phyloP scores from a whole-genome alignment of 2,888 invertebrate genomes.

The Drosophila leonis region DNA sequence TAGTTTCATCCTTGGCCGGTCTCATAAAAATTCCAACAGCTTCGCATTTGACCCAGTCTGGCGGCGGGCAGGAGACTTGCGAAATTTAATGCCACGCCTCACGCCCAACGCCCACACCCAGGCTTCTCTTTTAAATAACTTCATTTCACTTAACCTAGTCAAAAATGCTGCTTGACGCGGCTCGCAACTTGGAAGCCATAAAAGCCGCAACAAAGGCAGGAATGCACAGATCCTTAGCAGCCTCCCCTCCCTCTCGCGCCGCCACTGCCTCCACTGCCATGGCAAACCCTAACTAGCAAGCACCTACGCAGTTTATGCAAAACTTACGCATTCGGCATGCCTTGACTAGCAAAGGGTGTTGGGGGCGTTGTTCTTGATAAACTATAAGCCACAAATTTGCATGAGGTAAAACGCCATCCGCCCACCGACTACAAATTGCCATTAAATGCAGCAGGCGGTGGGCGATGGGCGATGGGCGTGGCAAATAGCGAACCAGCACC shows the following conservation, averaged over 20 bases:
- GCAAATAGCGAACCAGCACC: constrained; percentile 10
- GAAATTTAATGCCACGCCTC: constrained; percentile 11
- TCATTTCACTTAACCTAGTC: constrained; percentile 49
- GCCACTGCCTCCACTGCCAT: background rate
- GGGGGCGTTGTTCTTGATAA: constrained; percentile 64
- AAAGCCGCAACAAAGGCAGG: constrained; percentile 65
- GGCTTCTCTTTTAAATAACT: constrained; percentile 34
- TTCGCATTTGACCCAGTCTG: background rate
- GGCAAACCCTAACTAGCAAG: constrained; percentile 14
- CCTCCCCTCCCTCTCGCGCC: background rate
- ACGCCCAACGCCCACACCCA: background rate
- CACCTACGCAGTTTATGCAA: constrained; percentile 71
- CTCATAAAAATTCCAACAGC: constrained; percentile 10
- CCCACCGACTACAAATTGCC: constrained; percentile 79
- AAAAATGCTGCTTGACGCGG: constrained; percentile 51
- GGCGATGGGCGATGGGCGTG: constrained; percentile 54
- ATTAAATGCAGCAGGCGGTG: constrained; percentile 72
- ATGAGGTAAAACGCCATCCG: constrained; percentile 50
- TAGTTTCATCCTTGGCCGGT: constrained; percentile 4
- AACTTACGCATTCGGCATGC: constrained; percentile 72
- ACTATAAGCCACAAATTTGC: constrained; percentile 81
- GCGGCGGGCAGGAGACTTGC: background rate
- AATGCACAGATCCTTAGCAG: constrained; percentile 9
- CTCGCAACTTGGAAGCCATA: constrained; percentile 60
- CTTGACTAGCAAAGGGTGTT: constrained; percentile 11